Percentiles rank a stretch among this genome's conserved stretches.
Conservation (phyloP, 2,888 invertebrate genomes). For the Baccha elongata region DNA sequence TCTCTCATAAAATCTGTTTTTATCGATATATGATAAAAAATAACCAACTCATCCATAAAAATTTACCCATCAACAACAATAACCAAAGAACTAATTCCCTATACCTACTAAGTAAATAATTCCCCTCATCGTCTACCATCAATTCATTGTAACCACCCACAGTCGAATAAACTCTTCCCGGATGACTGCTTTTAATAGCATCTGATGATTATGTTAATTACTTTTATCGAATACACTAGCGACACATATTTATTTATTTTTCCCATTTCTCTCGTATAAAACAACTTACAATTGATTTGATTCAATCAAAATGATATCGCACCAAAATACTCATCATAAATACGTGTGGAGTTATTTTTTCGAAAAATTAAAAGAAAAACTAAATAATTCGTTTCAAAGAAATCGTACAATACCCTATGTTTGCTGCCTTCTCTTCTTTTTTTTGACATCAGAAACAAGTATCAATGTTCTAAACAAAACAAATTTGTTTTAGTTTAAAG, state of each 20-base stretch:
- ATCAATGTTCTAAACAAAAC: too few species aligned
- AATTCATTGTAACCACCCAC: background rate
- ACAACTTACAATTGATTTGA: slow-evolving; percentile 66
- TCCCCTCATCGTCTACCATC: too few species aligned
- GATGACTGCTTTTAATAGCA: slow-evolving; percentile 62
- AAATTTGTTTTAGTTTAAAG: too few species aligned
- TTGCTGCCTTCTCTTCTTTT: background rate
- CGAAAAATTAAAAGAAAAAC: background rate
- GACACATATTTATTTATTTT: slow-evolving; percentile 13
- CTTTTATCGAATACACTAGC: slow-evolving; percentile 59
- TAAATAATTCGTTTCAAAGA: background rate
- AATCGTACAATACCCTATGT: background rate
- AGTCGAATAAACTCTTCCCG: background rate
- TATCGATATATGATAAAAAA: too few species aligned
- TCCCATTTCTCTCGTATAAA: background rate
- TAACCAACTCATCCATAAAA: too few species aligned
- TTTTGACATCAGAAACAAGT: background rate
- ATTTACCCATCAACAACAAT: too few species aligned
- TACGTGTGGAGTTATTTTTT: slow-evolving; percentile 41
- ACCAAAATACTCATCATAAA: slow-evolving; percentile 25
- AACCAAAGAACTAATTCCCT: too few species aligned
- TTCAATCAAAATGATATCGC: slow-evolving; percentile 66
- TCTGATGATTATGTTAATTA: slow-evolving; percentile 71
- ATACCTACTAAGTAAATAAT: too few species aligned
- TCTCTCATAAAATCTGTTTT: too few species aligned